phyloP scores from a whole-genome alignment of 2,888 invertebrate species.

The Diplolepis rosae region DNA sequence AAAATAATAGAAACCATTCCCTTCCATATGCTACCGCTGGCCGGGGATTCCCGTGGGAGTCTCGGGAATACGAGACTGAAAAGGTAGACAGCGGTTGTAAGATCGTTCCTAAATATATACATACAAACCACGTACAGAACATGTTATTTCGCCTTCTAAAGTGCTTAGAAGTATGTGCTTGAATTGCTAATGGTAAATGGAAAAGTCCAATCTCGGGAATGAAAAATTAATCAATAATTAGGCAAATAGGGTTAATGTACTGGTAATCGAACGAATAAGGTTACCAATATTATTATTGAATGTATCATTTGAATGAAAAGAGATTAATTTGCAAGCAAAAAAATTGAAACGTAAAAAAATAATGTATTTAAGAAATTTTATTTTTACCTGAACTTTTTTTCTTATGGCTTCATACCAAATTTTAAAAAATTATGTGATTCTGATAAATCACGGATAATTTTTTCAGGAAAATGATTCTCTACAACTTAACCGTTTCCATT shows the following conservation, averaged over 20 bases:
- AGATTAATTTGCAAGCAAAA: too few species aligned
- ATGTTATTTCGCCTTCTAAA: constrained; percentile 17
- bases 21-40: constrained; percentile 27
- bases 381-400: too few species aligned
- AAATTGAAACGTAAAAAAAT: too few species aligned
- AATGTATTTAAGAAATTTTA: too few species aligned
- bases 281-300: too few species aligned
- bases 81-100: constrained; percentile 19
- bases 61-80: constrained; percentile 20
- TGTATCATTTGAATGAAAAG: too few species aligned
- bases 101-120: constrained; percentile 19
- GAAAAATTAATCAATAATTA: constrained; percentile 10
- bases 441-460: too few species aligned
- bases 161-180: constrained; percentile 8
- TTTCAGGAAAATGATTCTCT: too few species aligned
- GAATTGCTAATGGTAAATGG: constrained; percentile 9
- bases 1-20: constrained; percentile 70
- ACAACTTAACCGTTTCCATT: too few species aligned
- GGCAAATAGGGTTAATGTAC: not conserved
- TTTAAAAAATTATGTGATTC: too few species aligned
- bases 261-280: not conserved
- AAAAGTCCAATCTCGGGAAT: not conserved
- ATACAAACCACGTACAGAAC: not conserved
- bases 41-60: constrained; percentile 26
- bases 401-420: too few species aligned